Conservation (phyloP, 2,113 vertebrate species). For the Turdus rufiventris region DNA sequence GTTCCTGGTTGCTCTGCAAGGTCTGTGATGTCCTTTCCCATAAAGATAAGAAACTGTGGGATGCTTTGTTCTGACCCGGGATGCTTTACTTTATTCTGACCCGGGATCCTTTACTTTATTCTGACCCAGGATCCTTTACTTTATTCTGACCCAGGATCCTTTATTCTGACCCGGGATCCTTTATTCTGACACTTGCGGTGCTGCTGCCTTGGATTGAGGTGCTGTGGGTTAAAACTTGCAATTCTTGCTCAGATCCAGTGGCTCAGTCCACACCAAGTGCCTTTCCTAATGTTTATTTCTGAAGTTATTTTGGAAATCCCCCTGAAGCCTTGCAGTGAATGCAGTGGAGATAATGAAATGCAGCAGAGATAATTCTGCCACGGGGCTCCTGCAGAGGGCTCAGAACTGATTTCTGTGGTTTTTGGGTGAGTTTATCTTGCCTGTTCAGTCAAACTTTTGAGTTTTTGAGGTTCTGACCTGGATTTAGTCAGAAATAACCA, state of each 20-base stretch:
- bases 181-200: neutral
- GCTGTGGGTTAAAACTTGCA: rapidly evolving
- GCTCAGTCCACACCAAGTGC: neutral
- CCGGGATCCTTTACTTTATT: no score
- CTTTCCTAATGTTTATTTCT: rapidly evolving
- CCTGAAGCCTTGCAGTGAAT: neutral
- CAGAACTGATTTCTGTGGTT: neutral
- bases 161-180: no score
- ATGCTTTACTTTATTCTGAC: no score
- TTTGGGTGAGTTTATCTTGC: neutral
- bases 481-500: neutral
- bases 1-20: neutral
- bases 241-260: neutral
- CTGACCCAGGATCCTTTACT: no score
- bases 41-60: rapidly evolving
- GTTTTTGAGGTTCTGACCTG: neutral
- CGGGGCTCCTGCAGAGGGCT: neutral
- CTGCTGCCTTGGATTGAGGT: neutral
- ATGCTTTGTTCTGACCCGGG: no score
- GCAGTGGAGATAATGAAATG: neutral
- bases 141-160: no score
- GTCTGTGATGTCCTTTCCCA: neutral
- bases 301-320: rapidly evolving
- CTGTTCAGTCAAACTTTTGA: rapidly evolving
- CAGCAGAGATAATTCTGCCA: neutral